Percentiles rank a stretch among this genome's conserved stretches.
Evolutionary conservation across 2,888 invertebrate species (phyloP).

Genomic region (Drosophila heteroneura): DNA sequence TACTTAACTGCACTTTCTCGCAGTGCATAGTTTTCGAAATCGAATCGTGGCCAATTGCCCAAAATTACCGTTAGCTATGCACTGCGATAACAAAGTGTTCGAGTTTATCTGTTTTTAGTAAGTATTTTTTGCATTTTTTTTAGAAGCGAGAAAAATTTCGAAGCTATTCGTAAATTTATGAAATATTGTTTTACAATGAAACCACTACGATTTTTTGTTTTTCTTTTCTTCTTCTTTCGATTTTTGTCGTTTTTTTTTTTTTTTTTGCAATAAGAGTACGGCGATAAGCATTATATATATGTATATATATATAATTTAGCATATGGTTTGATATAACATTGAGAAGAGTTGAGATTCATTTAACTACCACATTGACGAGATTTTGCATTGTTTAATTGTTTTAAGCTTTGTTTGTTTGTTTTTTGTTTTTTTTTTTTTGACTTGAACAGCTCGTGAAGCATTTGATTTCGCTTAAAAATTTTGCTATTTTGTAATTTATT

Average conservation of each 20-base stretch:
- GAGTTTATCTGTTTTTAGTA: slow-evolving; percentile 15
- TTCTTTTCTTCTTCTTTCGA: slow-evolving; percentile 26
- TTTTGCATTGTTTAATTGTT: slow-evolving; percentile 60
- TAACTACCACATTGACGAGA: slow-evolving; percentile 80
- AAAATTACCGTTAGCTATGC: slow-evolving; percentile 9
- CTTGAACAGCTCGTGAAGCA: slow-evolving; percentile 57
- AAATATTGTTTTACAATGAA: slow-evolving; percentile 83
- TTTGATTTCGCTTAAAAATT: slow-evolving; percentile 72
- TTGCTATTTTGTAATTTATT: slow-evolving; percentile 60
- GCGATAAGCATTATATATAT: slow-evolving; percentile 52
- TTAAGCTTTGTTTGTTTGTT: slow-evolving; percentile 44
- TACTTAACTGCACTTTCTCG: slow-evolving; percentile 7
- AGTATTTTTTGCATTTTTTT: slow-evolving; percentile 33
- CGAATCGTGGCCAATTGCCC: slow-evolving; percentile 2
- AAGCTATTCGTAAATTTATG: slow-evolving; percentile 66
- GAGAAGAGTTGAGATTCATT: slow-evolving; percentile 81
- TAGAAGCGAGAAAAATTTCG: slow-evolving; percentile 68
- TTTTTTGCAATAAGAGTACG: slow-evolving; percentile 48
- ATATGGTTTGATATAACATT: slow-evolving; percentile 71
- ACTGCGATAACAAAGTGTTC: slow-evolving; percentile 17
- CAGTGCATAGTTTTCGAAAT: slow-evolving; percentile 24
- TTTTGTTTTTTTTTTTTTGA: slow-evolving; percentile 30
- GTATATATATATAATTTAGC: slow-evolving; percentile 48
- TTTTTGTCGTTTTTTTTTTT: slow-evolving; percentile 31
- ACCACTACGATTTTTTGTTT: slow-evolving; percentile 74